Conservation (phyloP, 2,113 vertebrate genomes). For the Sus scrofa region DNA sequence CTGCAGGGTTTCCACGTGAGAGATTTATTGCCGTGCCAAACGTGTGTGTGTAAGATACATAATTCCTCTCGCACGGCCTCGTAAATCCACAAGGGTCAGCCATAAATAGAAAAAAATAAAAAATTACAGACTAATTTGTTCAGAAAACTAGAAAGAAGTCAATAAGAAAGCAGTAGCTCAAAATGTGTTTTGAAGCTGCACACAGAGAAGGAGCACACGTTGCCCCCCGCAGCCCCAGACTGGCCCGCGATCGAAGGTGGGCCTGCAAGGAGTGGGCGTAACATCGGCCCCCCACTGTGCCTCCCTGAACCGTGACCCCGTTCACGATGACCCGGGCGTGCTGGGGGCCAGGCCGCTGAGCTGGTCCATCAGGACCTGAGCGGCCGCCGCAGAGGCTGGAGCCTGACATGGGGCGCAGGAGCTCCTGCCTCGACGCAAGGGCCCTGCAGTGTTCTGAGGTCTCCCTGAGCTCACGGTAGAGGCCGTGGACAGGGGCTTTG, state of each 20-base stretch:
- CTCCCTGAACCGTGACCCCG: fast-evolving
- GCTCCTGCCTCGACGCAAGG: not conserved
- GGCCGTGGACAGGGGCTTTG: not conserved
- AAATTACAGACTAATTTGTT: constrained; percentile 72
- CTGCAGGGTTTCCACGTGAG: not conserved
- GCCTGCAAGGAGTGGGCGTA: too few species aligned
- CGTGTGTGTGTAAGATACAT: constrained; percentile 15
- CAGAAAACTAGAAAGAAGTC: constrained; percentile 66
- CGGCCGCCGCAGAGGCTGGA: fast-evolving
- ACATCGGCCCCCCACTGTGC: too few species aligned
- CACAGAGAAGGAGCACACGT: not conserved
- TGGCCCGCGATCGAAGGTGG: fast-evolving
- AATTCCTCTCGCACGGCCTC: constrained; percentile 7
- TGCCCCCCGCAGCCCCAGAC: not conserved
- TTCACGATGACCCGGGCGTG: fast-evolving
- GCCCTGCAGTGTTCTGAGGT: too few species aligned
- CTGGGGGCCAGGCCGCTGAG: fast-evolving
- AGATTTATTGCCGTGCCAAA: constrained; percentile 68
- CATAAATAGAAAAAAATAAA: constrained; percentile 51
- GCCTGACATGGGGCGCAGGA: fast-evolving
- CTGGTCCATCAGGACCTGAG: not conserved
- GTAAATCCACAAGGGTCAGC: constrained; percentile 65
- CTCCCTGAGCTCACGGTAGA: too few species aligned
- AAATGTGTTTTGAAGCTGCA: constrained; percentile 23
- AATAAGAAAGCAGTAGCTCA: constrained; percentile 48